A percentile compares a stretch with the other conserved stretches of the same genome.
Evolutionary conservation across 2,113 vertebrate species (phyloP).

Genomic region (Suncus etruscus): DNA sequence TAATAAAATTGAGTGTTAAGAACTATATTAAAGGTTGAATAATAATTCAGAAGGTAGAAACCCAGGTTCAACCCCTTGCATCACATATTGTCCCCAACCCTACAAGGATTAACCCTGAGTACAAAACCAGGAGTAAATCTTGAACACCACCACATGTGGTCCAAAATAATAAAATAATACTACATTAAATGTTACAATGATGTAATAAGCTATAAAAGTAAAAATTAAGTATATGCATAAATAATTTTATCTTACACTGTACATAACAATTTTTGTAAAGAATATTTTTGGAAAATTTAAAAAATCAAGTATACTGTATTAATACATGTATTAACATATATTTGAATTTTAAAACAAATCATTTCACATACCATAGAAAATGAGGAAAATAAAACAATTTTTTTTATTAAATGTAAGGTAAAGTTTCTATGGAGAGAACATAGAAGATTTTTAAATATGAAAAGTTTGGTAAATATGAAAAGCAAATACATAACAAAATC

Average conservation of each 20-base stretch:
- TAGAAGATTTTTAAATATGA: neutral
- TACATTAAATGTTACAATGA: neutral
- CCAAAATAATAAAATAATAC: neutral
- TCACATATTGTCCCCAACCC: no score
- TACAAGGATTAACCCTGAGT: no score
- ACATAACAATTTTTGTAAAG: no score
- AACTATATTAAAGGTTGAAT: neutral
- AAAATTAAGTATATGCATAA: constrained; percentile 38
- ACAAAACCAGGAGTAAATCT: no score
- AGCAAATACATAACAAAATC: neutral
- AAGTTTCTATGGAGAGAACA: neutral
- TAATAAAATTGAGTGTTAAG: neutral
- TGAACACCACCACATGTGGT: no score
- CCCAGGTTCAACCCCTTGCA: no score
- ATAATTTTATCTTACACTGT: no score
- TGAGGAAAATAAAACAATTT: neutral
- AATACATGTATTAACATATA: neutral
- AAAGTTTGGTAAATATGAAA: neutral
- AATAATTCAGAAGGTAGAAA: no score
- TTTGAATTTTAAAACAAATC: constrained; percentile 47
- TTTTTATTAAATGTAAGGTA: neutral
- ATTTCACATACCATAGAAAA: constrained; percentile 46
- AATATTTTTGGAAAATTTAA: constrained; percentile 33
- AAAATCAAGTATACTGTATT: neutral
- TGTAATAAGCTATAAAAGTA: constrained; percentile 35